These are phyloP conservation scores for Pelobates cultripes DNA, from an alignment of 2,797 vertebrate genomes.

Conservation along the genomic window DNA sequence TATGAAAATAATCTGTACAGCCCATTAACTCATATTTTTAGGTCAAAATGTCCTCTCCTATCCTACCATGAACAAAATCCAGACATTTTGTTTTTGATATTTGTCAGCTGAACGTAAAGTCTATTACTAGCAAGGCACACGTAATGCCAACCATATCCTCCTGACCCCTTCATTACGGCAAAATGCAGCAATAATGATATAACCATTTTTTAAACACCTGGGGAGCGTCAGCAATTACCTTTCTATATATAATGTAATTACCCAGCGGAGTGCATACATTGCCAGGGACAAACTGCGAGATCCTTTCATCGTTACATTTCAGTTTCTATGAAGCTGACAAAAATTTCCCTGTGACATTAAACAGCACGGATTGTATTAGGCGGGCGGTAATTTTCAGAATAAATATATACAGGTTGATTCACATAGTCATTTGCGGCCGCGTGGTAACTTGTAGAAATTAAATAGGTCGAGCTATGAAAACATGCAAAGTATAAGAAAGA, in stretches of 20 bases:
- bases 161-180: constrained; percentile 29
- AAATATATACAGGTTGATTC: neutral
- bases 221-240: constrained; percentile 39
- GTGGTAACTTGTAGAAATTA: too few relatives aligned
- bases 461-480: neutral
- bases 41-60: too few relatives aligned
- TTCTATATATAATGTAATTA: constrained; percentile 46
- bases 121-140: neutral
- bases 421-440: neutral
- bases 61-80: too few relatives aligned
- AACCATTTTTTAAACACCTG: constrained; percentile 12
- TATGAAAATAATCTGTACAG: too few relatives aligned
- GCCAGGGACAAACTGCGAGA: neutral
- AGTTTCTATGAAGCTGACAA: neutral
- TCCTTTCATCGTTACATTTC: constrained; percentile 6
- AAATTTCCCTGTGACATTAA: neutral
- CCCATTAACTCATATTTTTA: too few relatives aligned
- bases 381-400: neutral
- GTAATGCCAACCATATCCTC: constrained; percentile 9
- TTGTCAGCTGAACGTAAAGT: neutral
- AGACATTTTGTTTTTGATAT: too few relatives aligned
- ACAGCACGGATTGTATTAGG: neutral
- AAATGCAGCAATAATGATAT: constrained; percentile 40
- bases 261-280: constrained; percentile 18
- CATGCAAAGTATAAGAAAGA: neutral